phyloP scores from a whole-genome alignment of 1,140 invertebrate genomes.

The Leptestheria dahalacensis region DNA sequence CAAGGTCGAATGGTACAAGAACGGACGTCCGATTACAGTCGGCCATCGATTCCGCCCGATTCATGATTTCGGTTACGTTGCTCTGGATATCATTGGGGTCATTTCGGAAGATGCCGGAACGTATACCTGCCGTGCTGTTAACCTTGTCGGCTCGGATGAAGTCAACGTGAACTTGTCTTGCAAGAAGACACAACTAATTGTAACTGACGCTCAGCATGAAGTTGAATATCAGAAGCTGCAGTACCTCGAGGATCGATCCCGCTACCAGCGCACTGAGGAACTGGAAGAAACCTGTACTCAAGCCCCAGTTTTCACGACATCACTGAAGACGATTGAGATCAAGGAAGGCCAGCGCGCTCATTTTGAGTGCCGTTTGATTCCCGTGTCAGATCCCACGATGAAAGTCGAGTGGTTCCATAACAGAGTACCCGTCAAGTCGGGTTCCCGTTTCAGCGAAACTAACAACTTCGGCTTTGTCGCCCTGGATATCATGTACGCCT shows the following conservation, averaged over 20 bases:
- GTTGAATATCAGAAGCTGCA: conserved; percentile 70
- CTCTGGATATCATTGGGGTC: conserved; percentile 74
- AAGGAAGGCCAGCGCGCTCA: conserved; percentile 90
- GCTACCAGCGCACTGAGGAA: conserved; percentile 52
- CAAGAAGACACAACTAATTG: conserved; percentile 44
- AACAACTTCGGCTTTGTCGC: conserved; percentile 91
- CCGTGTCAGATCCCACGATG: conserved; percentile 89
- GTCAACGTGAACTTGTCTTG: conserved; percentile 53
- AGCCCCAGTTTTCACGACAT: conserved; percentile 77
- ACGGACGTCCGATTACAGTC: conserved; percentile 70
- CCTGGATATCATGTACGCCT: conserved; percentile 75
- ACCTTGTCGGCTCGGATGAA: conserved; percentile 73
- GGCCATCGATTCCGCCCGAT: conserved; percentile 79
- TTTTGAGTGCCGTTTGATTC: conserved; percentile 88
- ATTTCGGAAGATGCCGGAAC: conserved; percentile 85
- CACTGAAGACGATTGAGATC: conserved; percentile 75
- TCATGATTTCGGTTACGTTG: conserved; percentile 90
- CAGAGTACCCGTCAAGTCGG: conserved; percentile 68
- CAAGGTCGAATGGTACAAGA: conserved; percentile 87
- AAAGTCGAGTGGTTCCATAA: conserved; percentile 97
- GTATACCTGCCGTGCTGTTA: conserved; percentile 85
- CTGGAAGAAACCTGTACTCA: conserved; percentile 71
- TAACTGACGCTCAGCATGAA: conserved; percentile 70
- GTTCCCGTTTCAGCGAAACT: conserved; percentile 75
- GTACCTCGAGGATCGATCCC: conserved; percentile 64